Evolutionary conservation across 2,888 invertebrate species (phyloP), one percentile per base, ranked within the genome.

Genomic region (Sesia bembeciformis): DNA sequence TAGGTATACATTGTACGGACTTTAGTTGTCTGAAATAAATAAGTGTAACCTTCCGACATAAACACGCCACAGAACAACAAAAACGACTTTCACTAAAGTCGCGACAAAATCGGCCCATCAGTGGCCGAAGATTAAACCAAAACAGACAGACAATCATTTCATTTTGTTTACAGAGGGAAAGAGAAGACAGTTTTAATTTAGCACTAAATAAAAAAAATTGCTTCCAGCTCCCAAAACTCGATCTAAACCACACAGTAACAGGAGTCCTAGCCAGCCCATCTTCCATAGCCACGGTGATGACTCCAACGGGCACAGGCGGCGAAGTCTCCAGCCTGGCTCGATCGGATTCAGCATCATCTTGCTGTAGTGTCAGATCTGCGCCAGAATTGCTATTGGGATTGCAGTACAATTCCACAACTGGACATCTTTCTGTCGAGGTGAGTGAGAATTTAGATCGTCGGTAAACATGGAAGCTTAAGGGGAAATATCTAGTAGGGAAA

Each of bases 281-380:
- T 0, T 82, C 87, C 0, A 61, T 82, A 39, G 72, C 78, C 3
- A 80, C 85, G 5, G 75, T 72, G 57, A 69, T 75, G 40, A 72
- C 76, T 0, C 78, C 78, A 0, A 56, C 52, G 7, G 62, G 59
- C 4, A 62, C 64, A 5, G 72, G 71, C 3, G 84, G 82, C 3
- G 88, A 87, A 61, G 83, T 84, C 1, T 92, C 93, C 67, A 96
- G 96, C 77, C 90, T 98, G 69, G 95, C 97, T 23, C 91, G 97
- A 56, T 98, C 97, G 60, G 98, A 98, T 83, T 97, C 97, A 64
- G 96, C 97, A 4, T 97, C 97, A 40, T 98, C 97, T 0, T 97
- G 97, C 65, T 97, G 97, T 82, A 98, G 98, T 63, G 93, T 95
- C 67, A 93, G 95, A 62, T 97, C 97, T 5, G 97, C 97, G 39